These are phyloP conservation scores for Helogale parvula DNA, from an alignment of 2,113 vertebrate species.

Conservation along the genomic window DNA sequence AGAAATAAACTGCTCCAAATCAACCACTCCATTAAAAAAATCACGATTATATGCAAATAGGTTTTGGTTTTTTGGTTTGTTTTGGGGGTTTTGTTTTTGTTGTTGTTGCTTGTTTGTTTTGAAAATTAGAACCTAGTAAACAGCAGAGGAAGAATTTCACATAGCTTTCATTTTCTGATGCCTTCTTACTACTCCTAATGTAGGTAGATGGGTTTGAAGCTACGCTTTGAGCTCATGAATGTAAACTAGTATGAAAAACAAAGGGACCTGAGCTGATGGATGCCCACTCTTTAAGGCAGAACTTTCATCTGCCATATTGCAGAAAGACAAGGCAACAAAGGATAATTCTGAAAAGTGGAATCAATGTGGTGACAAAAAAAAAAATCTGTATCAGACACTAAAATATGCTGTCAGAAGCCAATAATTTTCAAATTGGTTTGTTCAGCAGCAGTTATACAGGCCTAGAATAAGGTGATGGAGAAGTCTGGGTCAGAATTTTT, in stretches of 20 bases:
- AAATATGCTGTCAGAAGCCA: background rate
- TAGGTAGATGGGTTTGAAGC: background rate
- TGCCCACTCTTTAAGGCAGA: background rate
- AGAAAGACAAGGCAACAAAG: background rate
- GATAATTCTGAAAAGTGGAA: background rate
- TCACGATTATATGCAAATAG: background rate
- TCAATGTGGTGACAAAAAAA: background rate
- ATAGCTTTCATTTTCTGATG: background rate
- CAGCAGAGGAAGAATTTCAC: background rate
- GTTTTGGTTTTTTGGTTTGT: background rate
- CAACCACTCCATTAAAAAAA: background rate
- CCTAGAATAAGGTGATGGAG: background rate
- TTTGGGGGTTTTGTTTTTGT: background rate
- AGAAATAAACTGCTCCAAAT: background rate
- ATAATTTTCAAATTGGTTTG: background rate
- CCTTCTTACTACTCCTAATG: background rate
- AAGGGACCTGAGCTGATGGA: background rate
- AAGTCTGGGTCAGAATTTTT: background rate
- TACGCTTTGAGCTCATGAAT: background rate
- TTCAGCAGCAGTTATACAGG: background rate
- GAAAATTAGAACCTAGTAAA: background rate
- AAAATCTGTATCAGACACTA: background rate
- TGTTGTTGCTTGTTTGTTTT: background rate
- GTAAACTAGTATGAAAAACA: background rate
- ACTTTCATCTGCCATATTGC: background rate